A percentile compares a stretch with the other conserved stretches of the same genome.
phyloP scores from a whole-genome alignment of 2,888 invertebrate species.

The Venusia cambrica region DNA sequence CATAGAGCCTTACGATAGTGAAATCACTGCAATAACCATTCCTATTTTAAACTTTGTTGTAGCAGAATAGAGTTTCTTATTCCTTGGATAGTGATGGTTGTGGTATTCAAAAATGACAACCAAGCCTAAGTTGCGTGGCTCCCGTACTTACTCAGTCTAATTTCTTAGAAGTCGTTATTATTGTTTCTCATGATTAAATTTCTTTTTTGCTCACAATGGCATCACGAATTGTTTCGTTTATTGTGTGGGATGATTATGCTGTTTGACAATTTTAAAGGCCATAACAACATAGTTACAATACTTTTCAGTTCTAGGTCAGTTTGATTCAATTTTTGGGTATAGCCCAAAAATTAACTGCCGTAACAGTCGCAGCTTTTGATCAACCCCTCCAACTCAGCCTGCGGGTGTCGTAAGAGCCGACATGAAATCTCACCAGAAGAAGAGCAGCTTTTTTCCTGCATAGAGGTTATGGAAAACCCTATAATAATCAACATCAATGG shows the following conservation, averaged over 20 bases:
- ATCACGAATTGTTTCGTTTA: slow-evolving; percentile 61
- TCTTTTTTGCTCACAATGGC: slow-evolving; percentile 75
- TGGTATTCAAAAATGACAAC: slow-evolving; percentile 67
- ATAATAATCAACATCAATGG: too few relatives aligned
- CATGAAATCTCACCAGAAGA: too few relatives aligned
- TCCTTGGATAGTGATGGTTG: slow-evolving; percentile 26
- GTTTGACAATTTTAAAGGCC: slow-evolving; percentile 45
- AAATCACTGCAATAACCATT: slow-evolving; percentile 50
- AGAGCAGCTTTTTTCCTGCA: too few relatives aligned
- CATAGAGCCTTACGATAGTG: slow-evolving; percentile 76
- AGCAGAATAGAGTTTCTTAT: slow-evolving; percentile 37
- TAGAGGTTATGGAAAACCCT: too few relatives aligned
- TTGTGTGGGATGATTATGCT: slow-evolving; percentile 54
- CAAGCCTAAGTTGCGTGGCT: slow-evolving; percentile 76
- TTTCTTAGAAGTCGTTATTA: slow-evolving; percentile 77
- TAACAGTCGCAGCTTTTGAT: too few relatives aligned
- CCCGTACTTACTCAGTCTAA: slow-evolving; percentile 76
- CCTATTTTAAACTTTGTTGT: slow-evolving; percentile 37
- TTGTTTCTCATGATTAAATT: slow-evolving; percentile 81
- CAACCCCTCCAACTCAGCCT: too few relatives aligned
- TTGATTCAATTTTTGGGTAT: slow-evolving; percentile 5
- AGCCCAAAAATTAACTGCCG: too few relatives aligned
- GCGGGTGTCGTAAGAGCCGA: too few relatives aligned
- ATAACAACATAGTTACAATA: slow-evolving; percentile 26
- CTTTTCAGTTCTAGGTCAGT: slow-evolving; percentile 21